Conservation (phyloP, 2,888 invertebrate genomes). For the Lomographa bimaculata region DNA sequence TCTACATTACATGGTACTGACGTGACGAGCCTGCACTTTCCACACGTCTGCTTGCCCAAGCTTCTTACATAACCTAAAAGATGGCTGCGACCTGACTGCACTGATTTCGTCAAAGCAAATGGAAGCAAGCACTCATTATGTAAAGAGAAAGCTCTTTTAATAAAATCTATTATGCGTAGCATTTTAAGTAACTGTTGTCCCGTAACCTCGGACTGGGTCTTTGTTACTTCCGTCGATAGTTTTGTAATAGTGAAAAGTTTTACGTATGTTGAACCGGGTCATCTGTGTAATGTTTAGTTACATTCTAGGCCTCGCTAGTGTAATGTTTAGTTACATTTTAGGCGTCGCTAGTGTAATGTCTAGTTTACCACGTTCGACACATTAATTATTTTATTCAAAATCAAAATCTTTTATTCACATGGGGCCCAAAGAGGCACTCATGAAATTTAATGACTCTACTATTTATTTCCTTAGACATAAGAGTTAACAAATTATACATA, state of each 20-base stretch:
- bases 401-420: too few species aligned
- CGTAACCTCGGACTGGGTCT: conserved; percentile 10
- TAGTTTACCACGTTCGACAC: too few species aligned
- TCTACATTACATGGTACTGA: conserved; percentile 26
- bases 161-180: conserved; percentile 46
- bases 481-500: too few species aligned
- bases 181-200: conserved; percentile 28
- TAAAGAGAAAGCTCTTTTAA: conserved; percentile 70
- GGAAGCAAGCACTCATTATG: conserved; percentile 59
- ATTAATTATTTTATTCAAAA: too few species aligned
- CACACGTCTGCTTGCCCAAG: conserved; percentile 54
- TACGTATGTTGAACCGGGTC: conserved; percentile 6
- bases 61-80: conserved; percentile 52
- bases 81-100: conserved; percentile 57
- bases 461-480: too few species aligned
- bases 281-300: conserved; percentile 3
- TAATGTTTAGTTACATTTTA: too few species aligned
- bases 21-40: conserved; percentile 41
- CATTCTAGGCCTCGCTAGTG: too few species aligned
- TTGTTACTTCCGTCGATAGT: conserved; percentile 23
- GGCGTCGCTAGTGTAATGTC: too few species aligned
- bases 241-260: conserved; percentile 16
- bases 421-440: too few species aligned
- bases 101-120: conserved; percentile 72
- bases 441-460: too few species aligned